phyloP scores from a whole-genome alignment of 1,140 invertebrate species.

The Drosophila suzukii region DNA sequence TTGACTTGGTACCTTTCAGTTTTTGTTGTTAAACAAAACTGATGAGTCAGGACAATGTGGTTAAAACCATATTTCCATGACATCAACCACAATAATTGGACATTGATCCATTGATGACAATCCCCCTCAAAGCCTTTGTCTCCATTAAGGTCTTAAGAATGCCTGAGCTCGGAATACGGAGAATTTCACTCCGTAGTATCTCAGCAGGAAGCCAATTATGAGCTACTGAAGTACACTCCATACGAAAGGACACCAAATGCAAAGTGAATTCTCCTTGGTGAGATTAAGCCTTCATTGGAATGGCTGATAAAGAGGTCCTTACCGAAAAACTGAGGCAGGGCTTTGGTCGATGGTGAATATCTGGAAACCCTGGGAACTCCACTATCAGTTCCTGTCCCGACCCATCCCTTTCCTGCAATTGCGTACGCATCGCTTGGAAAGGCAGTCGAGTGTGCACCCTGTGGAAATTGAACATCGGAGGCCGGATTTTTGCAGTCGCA shows the following conservation, averaged over 20 bases:
- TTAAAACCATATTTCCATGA: neutral
- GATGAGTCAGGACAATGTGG: too few species aligned
- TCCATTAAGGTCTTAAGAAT: neutral
- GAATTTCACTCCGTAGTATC: neutral
- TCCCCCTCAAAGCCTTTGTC: neutral
- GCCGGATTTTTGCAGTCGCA: slow-evolving; percentile 43
- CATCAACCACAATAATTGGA: neutral
- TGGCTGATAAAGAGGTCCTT: neutral
- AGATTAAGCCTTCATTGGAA: neutral
- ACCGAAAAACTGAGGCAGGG: neutral
- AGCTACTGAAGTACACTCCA: neutral
- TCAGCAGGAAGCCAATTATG: slow-evolving; percentile 3
- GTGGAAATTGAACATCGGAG: slow-evolving; percentile 48
- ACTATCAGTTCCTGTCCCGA: slow-evolving; percentile 26
- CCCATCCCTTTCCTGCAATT: slow-evolving; percentile 11
- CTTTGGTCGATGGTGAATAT: neutral
- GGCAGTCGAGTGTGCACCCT: slow-evolving; percentile 41
- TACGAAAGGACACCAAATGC: neutral
- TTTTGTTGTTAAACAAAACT: too few species aligned
- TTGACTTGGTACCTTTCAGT: too few species aligned
- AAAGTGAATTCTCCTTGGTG: neutral
- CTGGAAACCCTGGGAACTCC: slow-evolving; percentile 1
- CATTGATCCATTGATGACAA: neutral
- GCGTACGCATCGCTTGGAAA: slow-evolving; percentile 41
- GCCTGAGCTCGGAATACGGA: neutral